Evolutionary conservation across 35 echinoderm and acorn worm species (phyloP), one percentile per base, ranked within the genome.

Genomic region (Chiridota heheva): DNA sequence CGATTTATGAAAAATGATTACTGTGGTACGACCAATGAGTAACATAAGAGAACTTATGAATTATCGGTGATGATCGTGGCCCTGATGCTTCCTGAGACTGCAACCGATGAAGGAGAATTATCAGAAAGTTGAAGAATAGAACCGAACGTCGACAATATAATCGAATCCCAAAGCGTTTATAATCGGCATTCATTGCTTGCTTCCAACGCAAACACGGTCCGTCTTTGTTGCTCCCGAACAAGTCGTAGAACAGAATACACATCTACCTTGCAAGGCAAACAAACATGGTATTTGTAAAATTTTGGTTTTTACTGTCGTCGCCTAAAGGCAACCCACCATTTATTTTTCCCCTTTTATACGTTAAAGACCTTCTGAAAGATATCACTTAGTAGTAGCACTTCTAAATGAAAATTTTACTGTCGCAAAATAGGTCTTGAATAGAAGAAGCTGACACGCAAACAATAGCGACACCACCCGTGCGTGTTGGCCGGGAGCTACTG

Each of bases 211-310:
- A 78, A 78, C 75, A 78, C 75, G 51, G 42, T n/a, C n/a, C 49
- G 58, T 57, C 62, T 78, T 78, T 78, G 75, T 78, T 49, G 17
- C 32, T 78, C 55, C 62, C 53, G 41, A 38, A 58, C 62, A 13
- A n/a, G n/a, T n/a, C n/a, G n/a, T n/a, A 78, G 53, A 43, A 34
- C 75, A 27, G 51, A 37, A 57, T 78, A 78, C 51, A 30, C 58
- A 22, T 60, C 48, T 37, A 24, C 75, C 24, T 62, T 57, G 51
- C 42, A 78, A 78, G 62, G 51, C 62, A 78, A 78, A 78, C 75
- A 78, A 78, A 78, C 75, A 78, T 62, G 75, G 75, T 78, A 78
- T 78, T 78, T 78, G 75, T 78, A 78, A 78, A 78, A 78, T 42
- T 60, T 29, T 42, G 58, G 75, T 36, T 78, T 58, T 60, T 38